Evolutionary conservation across 2,888 invertebrate species (phyloP).

Genomic region (Calameuta pallipes): DNA sequence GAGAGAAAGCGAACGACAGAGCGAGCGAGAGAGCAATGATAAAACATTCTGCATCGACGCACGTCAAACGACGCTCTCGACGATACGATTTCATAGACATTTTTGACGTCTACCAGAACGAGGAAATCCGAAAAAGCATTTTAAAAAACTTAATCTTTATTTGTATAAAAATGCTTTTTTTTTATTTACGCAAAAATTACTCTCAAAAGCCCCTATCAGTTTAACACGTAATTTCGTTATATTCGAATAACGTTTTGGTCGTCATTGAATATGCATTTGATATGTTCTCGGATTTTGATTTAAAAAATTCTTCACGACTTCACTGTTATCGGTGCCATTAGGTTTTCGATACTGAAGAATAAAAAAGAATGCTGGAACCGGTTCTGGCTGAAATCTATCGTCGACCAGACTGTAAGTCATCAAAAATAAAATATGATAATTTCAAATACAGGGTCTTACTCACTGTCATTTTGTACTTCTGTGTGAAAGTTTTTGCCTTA

Average conservation of each 20-base stretch:
- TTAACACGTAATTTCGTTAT: not conserved
- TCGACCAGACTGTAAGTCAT: slow-evolving; percentile 1
- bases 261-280: not conserved
- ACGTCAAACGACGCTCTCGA: not conserved
- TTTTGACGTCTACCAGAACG: not conserved
- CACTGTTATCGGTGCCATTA: not conserved
- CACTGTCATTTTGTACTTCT: slow-evolving; percentile 20
- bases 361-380: slow-evolving; percentile 3
- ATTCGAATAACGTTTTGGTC: not conserved
- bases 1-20: not conserved
- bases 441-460: slow-evolving; percentile 20
- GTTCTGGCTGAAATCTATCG: not conserved
- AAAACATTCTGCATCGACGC: not conserved
- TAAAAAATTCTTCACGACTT: not conserved
- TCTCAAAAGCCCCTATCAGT: not conserved
- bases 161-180: not conserved
- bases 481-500: slow-evolving; percentile 5
- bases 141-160: not conserved
- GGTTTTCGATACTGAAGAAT: slow-evolving; percentile 13
- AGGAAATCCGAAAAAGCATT: no score
- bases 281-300: not conserved
- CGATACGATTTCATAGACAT: slow-evolving; percentile 8
- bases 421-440: slow-evolving; percentile 1
- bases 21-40: not conserved
- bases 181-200: not conserved